Conservation (phyloP, 2,888 invertebrate species). For the Nephrotoma appendiculata region DNA sequence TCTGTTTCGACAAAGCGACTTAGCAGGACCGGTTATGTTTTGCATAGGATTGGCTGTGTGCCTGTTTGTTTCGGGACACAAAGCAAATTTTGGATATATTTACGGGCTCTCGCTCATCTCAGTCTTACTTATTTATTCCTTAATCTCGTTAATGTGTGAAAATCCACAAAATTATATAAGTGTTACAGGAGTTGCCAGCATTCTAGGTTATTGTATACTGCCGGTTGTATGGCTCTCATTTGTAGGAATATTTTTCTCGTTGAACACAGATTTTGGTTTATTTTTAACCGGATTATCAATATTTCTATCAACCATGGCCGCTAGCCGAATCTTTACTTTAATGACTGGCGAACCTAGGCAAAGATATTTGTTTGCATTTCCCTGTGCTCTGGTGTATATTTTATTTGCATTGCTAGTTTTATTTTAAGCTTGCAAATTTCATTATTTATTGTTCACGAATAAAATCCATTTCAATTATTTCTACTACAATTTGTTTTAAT, state of each 20-base stretch:
- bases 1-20: conserved; percentile 67
- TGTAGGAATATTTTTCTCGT: conserved; percentile 57
- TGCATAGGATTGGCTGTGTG: conserved; percentile 57
- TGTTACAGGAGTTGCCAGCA: conserved; percentile 65
- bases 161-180: conserved; percentile 54
- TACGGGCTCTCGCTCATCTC: conserved; percentile 86
- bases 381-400: conserved; percentile 82
- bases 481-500: not conserved
- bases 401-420: conserved; percentile 85
- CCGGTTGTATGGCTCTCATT: conserved; percentile 82
- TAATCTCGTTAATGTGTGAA: conserved; percentile 63
- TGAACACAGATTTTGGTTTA: conserved; percentile 59
- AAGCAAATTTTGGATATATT: conserved; percentile 83
- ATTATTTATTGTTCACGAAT: not conserved
- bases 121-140: conserved; percentile 76
- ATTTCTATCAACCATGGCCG: conserved; percentile 82
- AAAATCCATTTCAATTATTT: not conserved
- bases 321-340: conserved; percentile 81
- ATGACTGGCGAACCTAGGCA: conserved; percentile 58
- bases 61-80: conserved; percentile 56
- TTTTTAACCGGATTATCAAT: conserved; percentile 52
- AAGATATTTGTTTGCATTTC: conserved; percentile 77
- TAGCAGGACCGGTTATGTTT: conserved; percentile 86
- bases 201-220: conserved; percentile 83
- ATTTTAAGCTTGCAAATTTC: conserved; percentile 42